These are phyloP conservation scores for Volucella inflata DNA, from an alignment of 2,888 invertebrate species.

Conservation along the genomic window DNA sequence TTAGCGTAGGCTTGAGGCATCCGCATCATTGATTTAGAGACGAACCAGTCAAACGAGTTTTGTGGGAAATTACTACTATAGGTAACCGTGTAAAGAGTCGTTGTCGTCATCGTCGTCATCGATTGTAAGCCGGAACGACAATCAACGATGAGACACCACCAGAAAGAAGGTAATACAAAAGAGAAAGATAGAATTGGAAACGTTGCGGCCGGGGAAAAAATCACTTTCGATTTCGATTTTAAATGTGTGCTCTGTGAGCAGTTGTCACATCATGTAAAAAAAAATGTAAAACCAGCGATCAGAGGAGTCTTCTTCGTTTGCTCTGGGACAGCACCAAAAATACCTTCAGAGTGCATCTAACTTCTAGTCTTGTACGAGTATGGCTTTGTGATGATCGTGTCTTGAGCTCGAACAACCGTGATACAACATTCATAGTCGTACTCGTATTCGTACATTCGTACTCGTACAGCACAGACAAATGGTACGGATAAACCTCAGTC, in stretches of 20 bases:
- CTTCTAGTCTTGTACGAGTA: conserved; percentile 47
- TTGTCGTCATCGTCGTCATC: conserved; percentile 41
- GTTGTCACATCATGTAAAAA: conserved; percentile 4
- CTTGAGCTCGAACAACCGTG: conserved; percentile 42
- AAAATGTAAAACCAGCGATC: conserved; percentile 3
- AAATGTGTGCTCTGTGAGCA: not conserved
- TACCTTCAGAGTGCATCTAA: conserved; percentile 51
- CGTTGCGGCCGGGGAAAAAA: conserved; percentile 41
- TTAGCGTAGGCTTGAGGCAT: conserved; percentile 41
- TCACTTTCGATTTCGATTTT: conserved; percentile 70
- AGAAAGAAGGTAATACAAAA: conserved; percentile 10
- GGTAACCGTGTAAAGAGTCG: conserved; percentile 48
- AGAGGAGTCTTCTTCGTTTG: conserved; percentile 35
- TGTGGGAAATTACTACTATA: conserved; percentile 59
- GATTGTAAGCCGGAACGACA: conserved; percentile 53
- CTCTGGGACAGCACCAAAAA: conserved; percentile 34
- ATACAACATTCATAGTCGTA: conserved; percentile 13
- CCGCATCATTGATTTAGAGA: conserved; percentile 14
- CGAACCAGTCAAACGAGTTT: conserved; percentile 37
- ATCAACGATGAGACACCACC: conserved; percentile 1
- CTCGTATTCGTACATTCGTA: too few relatives aligned
- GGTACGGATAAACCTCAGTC: conserved; percentile 56
- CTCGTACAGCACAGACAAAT: conserved; percentile 8
- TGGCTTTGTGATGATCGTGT: conserved; percentile 60
- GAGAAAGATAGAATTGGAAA: conserved; percentile 48